These are phyloP conservation scores for Drepana falcataria DNA, from an alignment of 2,888 invertebrate genomes.

Conservation along the genomic window DNA sequence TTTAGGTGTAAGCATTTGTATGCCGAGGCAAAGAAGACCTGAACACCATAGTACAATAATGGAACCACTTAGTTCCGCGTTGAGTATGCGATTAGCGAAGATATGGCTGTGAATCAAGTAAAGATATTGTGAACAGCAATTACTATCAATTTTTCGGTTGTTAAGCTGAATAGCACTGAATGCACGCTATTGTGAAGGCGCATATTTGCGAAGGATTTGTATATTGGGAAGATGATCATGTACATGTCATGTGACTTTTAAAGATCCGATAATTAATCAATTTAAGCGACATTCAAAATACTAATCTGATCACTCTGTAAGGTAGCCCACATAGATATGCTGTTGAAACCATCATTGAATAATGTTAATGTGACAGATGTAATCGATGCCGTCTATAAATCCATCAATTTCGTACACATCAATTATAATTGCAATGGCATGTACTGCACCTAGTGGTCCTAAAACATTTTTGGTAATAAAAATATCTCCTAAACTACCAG, in stretches of 20 bases:
- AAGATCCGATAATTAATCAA: not conserved
- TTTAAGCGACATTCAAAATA: too few relatives aligned
- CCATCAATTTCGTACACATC: too few relatives aligned
- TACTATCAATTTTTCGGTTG: conserved; percentile 30
- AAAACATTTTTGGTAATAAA: too few relatives aligned
- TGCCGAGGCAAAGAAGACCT: not conserved
- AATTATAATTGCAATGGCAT: too few relatives aligned
- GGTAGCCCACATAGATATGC: too few relatives aligned
- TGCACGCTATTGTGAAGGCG: conserved; percentile 2
- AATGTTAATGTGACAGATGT: too few relatives aligned
- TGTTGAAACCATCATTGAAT: too few relatives aligned
- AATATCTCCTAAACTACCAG: too few relatives aligned
- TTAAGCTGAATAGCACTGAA: conserved; percentile 22
- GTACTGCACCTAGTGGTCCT: too few relatives aligned
- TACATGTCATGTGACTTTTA: not conserved
- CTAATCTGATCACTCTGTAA: too few relatives aligned
- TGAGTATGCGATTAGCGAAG: conserved; percentile 13
- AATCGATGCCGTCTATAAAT: too few relatives aligned
- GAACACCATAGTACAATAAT: not conserved
- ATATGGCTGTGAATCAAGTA: conserved; percentile 5
- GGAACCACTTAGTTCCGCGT: conserved; percentile 29
- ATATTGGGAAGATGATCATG: not conserved
- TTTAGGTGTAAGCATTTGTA: not conserved
- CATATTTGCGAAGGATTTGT: not conserved
- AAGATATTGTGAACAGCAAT: conserved; percentile 12